phyloP scores from a whole-genome alignment of 2,888 invertebrate genomes.

The Ophion costatus region DNA sequence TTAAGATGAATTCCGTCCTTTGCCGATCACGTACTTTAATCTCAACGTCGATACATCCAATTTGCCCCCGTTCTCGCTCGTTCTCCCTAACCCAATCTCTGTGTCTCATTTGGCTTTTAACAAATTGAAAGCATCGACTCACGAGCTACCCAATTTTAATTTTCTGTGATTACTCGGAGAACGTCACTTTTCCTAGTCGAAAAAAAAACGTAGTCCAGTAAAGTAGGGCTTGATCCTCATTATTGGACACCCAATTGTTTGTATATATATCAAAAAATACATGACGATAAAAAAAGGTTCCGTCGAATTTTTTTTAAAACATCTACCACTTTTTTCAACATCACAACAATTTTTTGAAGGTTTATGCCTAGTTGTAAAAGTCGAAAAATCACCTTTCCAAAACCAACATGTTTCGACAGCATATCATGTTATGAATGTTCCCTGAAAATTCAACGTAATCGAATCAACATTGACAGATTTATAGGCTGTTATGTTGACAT shows the following conservation, averaged over 20 bases:
- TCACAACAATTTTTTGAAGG: too few relatives aligned
- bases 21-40: constrained; percentile 39
- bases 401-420: too few relatives aligned
- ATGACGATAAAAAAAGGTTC: too few relatives aligned
- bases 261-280: background rate
- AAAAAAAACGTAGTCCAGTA: background rate
- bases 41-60: constrained; percentile 16
- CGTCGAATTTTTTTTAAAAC: too few relatives aligned
- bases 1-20: constrained; percentile 38
- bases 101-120: background rate
- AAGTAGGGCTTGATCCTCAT: background rate
- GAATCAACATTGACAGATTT: too few relatives aligned
- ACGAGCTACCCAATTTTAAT: constrained; percentile 34
- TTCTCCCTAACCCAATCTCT: background rate
- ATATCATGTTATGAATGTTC: too few relatives aligned
- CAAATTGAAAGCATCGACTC: constrained; percentile 32
- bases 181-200: background rate
- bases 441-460: too few relatives aligned
- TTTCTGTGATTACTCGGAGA: constrained; percentile 34
- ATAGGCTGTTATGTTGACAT: too few relatives aligned
- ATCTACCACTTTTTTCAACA: too few relatives aligned
- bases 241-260: background rate
- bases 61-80: background rate
- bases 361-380: too few relatives aligned
- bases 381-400: too few relatives aligned